phyloP scores from a whole-genome alignment of 2,888 invertebrate genomes.

The Hirtodrosophila cameraria region DNA sequence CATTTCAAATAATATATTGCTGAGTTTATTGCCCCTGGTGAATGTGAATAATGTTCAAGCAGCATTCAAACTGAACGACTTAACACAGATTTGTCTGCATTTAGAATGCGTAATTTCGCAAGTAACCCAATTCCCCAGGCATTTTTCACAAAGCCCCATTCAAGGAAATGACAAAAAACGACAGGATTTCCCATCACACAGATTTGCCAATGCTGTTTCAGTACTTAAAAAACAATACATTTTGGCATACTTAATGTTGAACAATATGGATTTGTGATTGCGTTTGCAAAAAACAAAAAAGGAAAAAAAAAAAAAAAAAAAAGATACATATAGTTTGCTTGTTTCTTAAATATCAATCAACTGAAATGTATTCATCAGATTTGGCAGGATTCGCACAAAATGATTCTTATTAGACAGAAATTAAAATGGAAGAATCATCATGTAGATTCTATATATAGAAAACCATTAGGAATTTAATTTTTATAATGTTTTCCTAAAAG shows the following conservation, averaged over 20 bases:
- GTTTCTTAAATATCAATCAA: no score
- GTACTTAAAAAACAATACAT: constrained; percentile 24
- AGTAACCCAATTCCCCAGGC: constrained; percentile 57
- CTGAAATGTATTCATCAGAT: no score
- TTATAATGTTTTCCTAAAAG: no score
- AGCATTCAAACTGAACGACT: constrained; percentile 10
- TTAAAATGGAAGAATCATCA: no score
- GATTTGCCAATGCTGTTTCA: constrained; percentile 12
- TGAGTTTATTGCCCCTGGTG: background rate
- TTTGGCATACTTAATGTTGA: constrained; percentile 28
- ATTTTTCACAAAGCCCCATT: constrained; percentile 9
- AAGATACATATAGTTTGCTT: no score
- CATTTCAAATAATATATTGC: background rate
- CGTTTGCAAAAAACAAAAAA: background rate
- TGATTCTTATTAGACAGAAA: no score
- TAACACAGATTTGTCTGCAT: constrained; percentile 12
- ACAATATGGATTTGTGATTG: constrained; percentile 34
- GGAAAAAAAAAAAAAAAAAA: background rate
- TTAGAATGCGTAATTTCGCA: constrained; percentile 13
- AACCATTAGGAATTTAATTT: no score
- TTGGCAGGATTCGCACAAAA: no score
- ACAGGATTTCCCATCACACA: no score
- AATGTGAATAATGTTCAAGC: background rate
- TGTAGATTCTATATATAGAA: no score
- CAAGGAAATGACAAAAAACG: constrained; percentile 6